Evolutionary conservation across 1,140 invertebrate genomes (phyloP).

Genomic region (Heterodera schachtii): DNA sequence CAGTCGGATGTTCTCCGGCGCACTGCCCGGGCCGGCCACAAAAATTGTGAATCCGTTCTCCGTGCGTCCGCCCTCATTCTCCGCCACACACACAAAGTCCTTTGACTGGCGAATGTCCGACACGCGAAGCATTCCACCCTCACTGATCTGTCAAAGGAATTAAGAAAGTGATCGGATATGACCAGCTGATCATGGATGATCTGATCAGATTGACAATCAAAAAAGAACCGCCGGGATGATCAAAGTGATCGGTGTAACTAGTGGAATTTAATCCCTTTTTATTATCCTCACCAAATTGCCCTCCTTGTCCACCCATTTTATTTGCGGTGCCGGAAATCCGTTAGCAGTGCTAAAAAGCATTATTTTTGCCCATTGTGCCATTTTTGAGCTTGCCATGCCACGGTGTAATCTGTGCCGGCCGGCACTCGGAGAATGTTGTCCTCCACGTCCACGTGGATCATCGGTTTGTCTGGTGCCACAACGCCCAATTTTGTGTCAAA

Average conservation of each 20-base stretch:
- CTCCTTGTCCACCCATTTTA: slow-evolving; percentile 59
- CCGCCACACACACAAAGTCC: slow-evolving; percentile 59
- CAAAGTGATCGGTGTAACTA: no score
- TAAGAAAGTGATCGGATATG: no score
- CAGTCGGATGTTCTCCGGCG: slow-evolving; percentile 62
- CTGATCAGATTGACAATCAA: not conserved
- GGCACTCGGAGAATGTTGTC: slow-evolving; percentile 61
- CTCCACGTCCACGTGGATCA: slow-evolving; percentile 60
- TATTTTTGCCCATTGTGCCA: not conserved
- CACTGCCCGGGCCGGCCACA: slow-evolving; percentile 61
- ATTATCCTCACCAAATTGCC: slow-evolving; percentile 52
- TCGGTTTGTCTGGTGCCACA: slow-evolving; percentile 57
- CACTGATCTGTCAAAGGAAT: slow-evolving; percentile 52
- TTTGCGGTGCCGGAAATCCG: slow-evolving; percentile 56
- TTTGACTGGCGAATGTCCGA: slow-evolving; percentile 55
- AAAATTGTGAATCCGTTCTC: slow-evolving; percentile 58
- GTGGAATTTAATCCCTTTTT: no score
- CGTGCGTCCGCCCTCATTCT: slow-evolving; percentile 57
- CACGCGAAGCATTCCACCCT: slow-evolving; percentile 50
- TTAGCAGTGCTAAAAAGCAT: slow-evolving; percentile 41
- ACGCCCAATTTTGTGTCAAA: slow-evolving; percentile 36
- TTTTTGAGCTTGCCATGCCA: slow-evolving; percentile 43
- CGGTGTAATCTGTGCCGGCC: slow-evolving; percentile 63
- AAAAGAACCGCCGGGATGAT: no score
- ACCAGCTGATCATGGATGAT: no score